Percentiles rank a stretch among this genome's conserved stretches.
Conservation (phyloP, 1,140 invertebrate genomes). For the Asbolus verrucosus region DNA sequence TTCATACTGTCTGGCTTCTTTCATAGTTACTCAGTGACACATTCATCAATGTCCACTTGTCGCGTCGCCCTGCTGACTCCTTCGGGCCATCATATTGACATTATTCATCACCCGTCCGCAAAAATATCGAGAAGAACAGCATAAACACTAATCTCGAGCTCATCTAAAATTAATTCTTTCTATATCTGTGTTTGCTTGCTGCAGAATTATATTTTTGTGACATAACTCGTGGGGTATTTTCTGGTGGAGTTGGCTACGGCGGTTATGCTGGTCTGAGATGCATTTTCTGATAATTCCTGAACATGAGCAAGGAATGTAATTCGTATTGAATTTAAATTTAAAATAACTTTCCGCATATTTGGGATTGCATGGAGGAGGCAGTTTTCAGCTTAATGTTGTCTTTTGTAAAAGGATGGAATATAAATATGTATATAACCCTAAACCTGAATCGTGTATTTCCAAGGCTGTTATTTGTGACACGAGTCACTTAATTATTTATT, state of each 20-base stretch:
- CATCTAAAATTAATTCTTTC: not conserved
- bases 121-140: not conserved
- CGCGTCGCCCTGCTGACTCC: slow-evolving; percentile 12
- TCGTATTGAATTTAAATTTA: slow-evolving; percentile 12
- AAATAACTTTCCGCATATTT: slow-evolving; percentile 33
- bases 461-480: slow-evolving; percentile 26
- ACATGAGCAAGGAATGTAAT: slow-evolving; percentile 14
- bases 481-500: slow-evolving; percentile 15
- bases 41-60: slow-evolving; percentile 37
- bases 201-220: not conserved
- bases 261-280: slow-evolving; percentile 13
- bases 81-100: slow-evolving; percentile 30
- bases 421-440: slow-evolving; percentile 8
- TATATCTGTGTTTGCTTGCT: not conserved
- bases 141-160: not conserved
- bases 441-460: slow-evolving; percentile 1
- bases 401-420: slow-evolving; percentile 5
- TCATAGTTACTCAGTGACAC: slow-evolving; percentile 20
- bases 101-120: slow-evolving; percentile 3
- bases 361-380: slow-evolving; percentile 7
- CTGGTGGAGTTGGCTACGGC: no score
- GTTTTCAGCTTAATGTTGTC: slow-evolving; percentile 5
- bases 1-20: not conserved
- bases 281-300: slow-evolving; percentile 25
- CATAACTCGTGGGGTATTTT: no score